Conservation (phyloP, 2,888 invertebrate species). For the Cosmia pyralina region DNA sequence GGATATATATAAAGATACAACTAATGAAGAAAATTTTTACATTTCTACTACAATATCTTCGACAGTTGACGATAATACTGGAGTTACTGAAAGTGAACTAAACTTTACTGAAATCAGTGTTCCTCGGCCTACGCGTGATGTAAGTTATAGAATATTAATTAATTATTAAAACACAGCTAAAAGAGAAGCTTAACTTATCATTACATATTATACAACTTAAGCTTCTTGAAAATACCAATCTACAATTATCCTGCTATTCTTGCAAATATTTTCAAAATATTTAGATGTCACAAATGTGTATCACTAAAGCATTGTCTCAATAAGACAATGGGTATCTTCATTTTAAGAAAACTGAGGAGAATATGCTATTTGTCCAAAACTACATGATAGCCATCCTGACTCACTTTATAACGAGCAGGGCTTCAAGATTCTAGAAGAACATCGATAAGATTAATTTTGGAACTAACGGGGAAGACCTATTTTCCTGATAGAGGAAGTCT, state of each 20-base stretch:
- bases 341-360: neutral
- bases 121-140: neutral
- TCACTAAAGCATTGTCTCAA: too few species aligned
- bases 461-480: neutral
- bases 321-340: neutral
- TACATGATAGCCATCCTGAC: neutral
- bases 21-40: slow-evolving; percentile 76
- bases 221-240: neutral
- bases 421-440: neutral
- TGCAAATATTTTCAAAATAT: neutral
- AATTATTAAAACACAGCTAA: neutral
- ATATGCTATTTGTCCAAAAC: too few species aligned
- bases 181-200: neutral
- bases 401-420: neutral
- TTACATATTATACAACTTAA: neutral
- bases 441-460: neutral
- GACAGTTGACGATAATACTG: neutral
- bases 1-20: slow-evolving; percentile 84
- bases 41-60: slow-evolving; percentile 41
- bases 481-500: slow-evolving; percentile 4
- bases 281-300: neutral
- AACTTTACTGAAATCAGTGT: neutral
- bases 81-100: neutral
- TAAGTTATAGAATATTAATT: slow-evolving; percentile 16
- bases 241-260: neutral